Conservation (phyloP, 2,113 vertebrate genomes). For the Mesembrinibis cayennensis region DNA sequence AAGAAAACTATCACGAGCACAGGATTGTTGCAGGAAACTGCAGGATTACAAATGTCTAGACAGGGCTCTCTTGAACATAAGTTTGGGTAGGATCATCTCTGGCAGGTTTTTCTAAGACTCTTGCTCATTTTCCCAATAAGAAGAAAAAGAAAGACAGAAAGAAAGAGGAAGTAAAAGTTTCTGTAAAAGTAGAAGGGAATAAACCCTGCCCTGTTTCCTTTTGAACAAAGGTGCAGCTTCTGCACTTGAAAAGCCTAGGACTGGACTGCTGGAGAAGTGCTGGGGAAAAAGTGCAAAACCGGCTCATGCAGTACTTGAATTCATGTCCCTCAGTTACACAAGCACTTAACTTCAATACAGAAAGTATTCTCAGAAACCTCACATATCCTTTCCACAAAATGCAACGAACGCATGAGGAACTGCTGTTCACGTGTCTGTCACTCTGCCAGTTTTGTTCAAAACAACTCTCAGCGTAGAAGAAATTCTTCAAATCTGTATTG, state of each 20-base stretch:
- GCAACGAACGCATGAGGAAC: background rate
- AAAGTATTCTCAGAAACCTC: background rate
- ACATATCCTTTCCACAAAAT: background rate
- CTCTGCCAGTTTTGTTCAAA: background rate
- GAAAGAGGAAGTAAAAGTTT: background rate
- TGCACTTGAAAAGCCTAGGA: background rate
- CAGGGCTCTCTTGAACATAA: background rate
- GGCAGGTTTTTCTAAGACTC: background rate
- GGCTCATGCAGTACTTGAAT: background rate
- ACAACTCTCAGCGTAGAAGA: background rate
- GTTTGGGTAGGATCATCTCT: background rate
- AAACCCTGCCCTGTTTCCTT: background rate
- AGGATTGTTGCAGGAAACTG: background rate
- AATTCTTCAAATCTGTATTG: background rate
- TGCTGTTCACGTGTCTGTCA: background rate
- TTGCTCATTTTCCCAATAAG: background rate
- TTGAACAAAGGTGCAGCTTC: background rate
- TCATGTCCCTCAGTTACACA: background rate
- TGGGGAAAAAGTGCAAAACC: background rate
- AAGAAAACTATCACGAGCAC: background rate
- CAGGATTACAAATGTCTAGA: background rate
- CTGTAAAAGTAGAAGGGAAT: background rate
- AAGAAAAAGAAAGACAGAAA: background rate
- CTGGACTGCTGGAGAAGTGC: background rate
- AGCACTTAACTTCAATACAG: background rate